A percentile compares a stretch with the other conserved stretches of the same genome.
Conservation (phyloP, 2,888 invertebrate species). For the Alviniconcha strummeri region DNA sequence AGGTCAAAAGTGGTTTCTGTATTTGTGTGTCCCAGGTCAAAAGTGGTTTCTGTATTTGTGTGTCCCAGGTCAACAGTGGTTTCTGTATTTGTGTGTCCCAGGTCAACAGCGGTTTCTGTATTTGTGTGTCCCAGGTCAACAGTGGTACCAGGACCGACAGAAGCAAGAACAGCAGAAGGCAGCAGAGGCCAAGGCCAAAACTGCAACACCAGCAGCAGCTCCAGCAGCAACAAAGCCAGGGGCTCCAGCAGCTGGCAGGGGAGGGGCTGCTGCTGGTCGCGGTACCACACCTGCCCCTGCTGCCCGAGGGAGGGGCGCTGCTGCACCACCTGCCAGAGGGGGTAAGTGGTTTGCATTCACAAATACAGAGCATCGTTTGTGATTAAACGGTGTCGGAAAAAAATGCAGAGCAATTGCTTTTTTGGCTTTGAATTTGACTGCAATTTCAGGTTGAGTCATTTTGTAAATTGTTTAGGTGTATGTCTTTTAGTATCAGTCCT, state of each 20-base stretch:
- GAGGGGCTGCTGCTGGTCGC: slow-evolving; percentile 51
- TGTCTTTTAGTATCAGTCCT: too few species aligned
- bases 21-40: too few species aligned
- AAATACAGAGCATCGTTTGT: too few species aligned
- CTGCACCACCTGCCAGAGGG: slow-evolving; percentile 36
- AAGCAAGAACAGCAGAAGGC: slow-evolving; percentile 60
- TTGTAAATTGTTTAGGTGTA: too few species aligned
- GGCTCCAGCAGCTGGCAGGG: slow-evolving; percentile 48
- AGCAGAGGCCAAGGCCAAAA: slow-evolving; percentile 51
- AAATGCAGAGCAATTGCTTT: too few species aligned
- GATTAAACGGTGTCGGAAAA: too few species aligned
- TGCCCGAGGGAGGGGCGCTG: slow-evolving; percentile 49
- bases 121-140: slow-evolving; percentile 52
- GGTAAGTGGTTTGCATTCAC: slow-evolving; percentile 30
- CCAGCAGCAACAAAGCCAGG: slow-evolving; percentile 32
- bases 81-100: neutral
- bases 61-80: too few species aligned
- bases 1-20: too few species aligned
- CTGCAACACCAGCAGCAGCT: slow-evolving; percentile 41
- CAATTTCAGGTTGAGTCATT: too few species aligned
- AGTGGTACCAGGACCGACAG: slow-evolving; percentile 67
- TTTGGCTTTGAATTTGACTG: too few species aligned
- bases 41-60: too few species aligned
- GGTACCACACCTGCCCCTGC: slow-evolving; percentile 44
- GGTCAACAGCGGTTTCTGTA: too few species aligned